Percentiles rank a stretch among this genome's conserved stretches.
Conservation (phyloP, 2,797 vertebrate species). For the Monodelphis domestica region DNA sequence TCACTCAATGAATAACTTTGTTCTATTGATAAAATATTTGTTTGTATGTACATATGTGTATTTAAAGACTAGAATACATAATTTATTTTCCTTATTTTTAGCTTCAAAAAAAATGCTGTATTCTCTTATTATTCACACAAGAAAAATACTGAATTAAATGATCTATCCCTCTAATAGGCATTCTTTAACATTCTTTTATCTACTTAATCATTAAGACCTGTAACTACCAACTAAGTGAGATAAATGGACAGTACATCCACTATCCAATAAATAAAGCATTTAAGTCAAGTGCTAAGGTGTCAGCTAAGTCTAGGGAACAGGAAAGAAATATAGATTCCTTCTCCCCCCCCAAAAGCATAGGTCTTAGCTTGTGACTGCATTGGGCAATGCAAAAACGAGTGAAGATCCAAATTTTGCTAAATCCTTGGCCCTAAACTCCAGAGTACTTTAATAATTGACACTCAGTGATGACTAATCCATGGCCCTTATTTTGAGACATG, state of each 20-base stretch:
- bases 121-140: not conserved
- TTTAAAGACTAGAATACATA: not conserved
- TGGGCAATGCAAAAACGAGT: not conserved
- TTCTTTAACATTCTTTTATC: not conserved
- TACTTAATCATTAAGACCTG: not conserved
- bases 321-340: not conserved
- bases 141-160: not conserved
- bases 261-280: slow-evolving; percentile 8
- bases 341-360: not conserved
- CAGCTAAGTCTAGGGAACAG: not conserved
- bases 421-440: not conserved
- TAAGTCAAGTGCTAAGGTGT: not conserved
- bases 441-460: not conserved
- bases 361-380: not conserved
- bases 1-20: slow-evolving; percentile 24
- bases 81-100: slow-evolving; percentile 33
- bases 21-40: slow-evolving; percentile 27
- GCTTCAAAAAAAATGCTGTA: slow-evolving; percentile 12
- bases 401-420: not conserved
- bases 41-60: not conserved
- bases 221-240: slow-evolving; percentile 9
- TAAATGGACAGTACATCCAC: not conserved
- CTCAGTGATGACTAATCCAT: not conserved
- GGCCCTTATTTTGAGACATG: not conserved
- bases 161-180: slow-evolving; percentile 9